These are phyloP conservation scores for Pammene fasciana DNA, from an alignment of 2,888 invertebrate species.

Conservation along the genomic window DNA sequence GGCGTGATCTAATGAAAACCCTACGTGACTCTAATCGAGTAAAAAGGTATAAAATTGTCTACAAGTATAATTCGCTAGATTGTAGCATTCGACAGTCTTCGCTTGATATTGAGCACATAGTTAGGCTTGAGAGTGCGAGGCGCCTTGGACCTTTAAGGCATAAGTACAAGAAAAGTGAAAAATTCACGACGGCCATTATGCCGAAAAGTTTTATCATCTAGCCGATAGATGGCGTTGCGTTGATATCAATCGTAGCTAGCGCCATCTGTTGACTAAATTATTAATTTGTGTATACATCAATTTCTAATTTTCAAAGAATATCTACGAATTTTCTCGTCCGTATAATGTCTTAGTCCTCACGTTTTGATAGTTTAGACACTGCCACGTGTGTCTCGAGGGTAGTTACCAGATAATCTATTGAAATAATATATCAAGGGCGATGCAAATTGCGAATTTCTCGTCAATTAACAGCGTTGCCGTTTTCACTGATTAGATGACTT, in stretches of 20 bases:
- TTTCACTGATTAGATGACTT: too few species aligned
- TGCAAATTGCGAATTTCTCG: too few species aligned
- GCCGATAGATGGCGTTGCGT: slow-evolving; percentile 14
- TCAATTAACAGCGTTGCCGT: too few species aligned
- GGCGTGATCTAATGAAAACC: slow-evolving; percentile 8
- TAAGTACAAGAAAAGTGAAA: slow-evolving; percentile 13
- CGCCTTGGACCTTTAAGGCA: slow-evolving; percentile 14
- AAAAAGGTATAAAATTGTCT: slow-evolving; percentile 34
- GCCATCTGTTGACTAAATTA: slow-evolving; percentile 11
- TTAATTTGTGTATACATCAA: not conserved
- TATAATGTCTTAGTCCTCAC: not conserved
- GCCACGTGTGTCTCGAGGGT: not conserved
- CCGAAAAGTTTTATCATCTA: not conserved
- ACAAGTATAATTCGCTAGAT: slow-evolving; percentile 40
- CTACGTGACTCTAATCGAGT: slow-evolving; percentile 22
- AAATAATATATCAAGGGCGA: too few species aligned
- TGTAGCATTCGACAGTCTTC: slow-evolving; percentile 40
- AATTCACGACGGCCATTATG: slow-evolving; percentile 2
- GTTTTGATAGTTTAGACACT: not conserved
- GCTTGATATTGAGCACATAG: slow-evolving; percentile 39
- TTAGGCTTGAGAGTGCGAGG: slow-evolving; percentile 8
- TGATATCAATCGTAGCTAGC: not conserved
- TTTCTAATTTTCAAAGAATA: not conserved
- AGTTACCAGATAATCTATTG: too few species aligned
- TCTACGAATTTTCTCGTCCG: slow-evolving; percentile 1